These are phyloP conservation scores for Aplochiton taeniatus DNA, from an alignment of 2,797 vertebrate species.

Conservation along the genomic window DNA sequence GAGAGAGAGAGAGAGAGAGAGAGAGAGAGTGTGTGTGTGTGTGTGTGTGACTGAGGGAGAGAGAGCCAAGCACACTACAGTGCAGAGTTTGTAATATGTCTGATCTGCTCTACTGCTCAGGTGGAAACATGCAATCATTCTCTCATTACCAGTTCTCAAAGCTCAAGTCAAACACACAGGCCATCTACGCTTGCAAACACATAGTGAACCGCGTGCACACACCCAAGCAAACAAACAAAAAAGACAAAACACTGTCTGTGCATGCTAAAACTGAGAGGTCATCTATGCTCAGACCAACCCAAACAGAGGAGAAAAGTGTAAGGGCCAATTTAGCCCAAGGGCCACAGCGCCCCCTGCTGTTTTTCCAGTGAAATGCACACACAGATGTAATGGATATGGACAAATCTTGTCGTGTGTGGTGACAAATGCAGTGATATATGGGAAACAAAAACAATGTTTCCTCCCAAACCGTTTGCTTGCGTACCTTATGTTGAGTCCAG, in stretches of 20 bases:
- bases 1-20: conserved; percentile 8
- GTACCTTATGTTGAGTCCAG: conserved; percentile 90
- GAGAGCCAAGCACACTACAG: too few relatives aligned
- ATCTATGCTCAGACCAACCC: not conserved
- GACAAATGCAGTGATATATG: not conserved
- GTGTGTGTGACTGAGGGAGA: conserved; percentile 8
- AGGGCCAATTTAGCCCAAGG: conserved; percentile 29
- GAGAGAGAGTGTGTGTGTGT: conserved; percentile 1
- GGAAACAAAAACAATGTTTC: too few relatives aligned
- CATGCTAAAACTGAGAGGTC: conserved; percentile 15
- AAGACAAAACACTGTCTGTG: not conserved
- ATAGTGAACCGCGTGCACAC: conserved; percentile 15
- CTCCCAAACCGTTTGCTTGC: conserved; percentile 35
- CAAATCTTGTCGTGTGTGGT: not conserved
- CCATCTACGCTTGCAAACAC: conserved; percentile 13
- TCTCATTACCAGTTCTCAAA: conserved; percentile 52
- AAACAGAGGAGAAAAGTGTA: not conserved
- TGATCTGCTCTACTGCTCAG: conserved; percentile 45
- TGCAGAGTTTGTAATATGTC: conserved; percentile 47
- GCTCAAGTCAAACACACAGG: not conserved
- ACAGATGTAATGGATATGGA: not conserved
- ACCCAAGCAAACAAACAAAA: not conserved
- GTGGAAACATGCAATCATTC: conserved; percentile 54
- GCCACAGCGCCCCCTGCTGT: conserved; percentile 62
- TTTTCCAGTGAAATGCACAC: not conserved